These are phyloP conservation scores for Burhinus bistriatus DNA, from an alignment of 2,113 vertebrate genomes.

Conservation along the genomic window DNA sequence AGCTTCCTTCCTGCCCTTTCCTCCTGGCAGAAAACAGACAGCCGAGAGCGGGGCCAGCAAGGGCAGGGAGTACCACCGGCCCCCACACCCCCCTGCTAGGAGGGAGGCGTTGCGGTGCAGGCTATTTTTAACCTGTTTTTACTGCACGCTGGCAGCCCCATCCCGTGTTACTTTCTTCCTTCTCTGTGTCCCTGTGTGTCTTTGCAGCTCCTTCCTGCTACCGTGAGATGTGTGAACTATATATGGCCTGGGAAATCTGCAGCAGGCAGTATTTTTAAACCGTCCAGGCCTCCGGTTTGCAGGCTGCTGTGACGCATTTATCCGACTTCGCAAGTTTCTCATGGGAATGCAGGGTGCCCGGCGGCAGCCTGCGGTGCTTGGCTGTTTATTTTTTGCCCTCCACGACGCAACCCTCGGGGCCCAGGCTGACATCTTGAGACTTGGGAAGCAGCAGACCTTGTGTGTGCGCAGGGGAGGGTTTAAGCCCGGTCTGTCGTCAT, in stretches of 20 bases:
- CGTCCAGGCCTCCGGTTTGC: conserved; percentile 43
- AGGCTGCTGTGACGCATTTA: conserved; percentile 62
- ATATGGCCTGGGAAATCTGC: conserved; percentile 79
- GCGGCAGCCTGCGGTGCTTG: background rate
- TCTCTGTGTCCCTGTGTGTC: conserved; percentile 35
- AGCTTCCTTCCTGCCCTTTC: conserved; percentile 75
- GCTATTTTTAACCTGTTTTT: conserved; percentile 73
- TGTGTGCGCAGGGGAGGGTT: background rate
- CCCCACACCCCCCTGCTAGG: background rate
- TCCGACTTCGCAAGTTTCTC: conserved; percentile 73
- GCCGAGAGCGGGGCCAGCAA: conserved; percentile 37
- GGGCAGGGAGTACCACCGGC: background rate
- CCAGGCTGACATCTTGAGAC: background rate
- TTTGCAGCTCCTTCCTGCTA: conserved; percentile 60
- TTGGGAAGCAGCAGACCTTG: conserved; percentile 1
- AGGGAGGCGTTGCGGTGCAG: conserved; percentile 1
- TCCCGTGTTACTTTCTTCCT: conserved; percentile 22
- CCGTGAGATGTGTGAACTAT: conserved; percentile 67
- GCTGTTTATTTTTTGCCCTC: background rate
- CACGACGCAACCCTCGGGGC: background rate
- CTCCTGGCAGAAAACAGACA: conserved; percentile 71
- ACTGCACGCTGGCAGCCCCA: background rate
- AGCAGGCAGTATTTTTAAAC: conserved; percentile 73
- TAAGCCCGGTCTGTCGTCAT: background rate
- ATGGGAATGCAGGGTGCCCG: conserved; percentile 76